Conservation (phyloP, 2,888 invertebrate genomes). For the Argyra leucocephala region DNA sequence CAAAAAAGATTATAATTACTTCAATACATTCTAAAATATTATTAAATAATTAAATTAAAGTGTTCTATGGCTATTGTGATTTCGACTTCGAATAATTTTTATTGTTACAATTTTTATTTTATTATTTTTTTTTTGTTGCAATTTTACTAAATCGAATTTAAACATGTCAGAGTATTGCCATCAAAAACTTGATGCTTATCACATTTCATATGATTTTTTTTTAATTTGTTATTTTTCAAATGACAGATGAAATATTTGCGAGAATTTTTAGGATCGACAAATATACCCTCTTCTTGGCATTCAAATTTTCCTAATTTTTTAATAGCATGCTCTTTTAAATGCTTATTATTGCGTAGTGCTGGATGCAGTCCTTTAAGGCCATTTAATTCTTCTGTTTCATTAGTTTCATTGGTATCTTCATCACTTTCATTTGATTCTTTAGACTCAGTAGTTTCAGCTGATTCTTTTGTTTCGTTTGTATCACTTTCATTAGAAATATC, state of each 20-base stretch:
- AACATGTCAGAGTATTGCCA: conserved; percentile 15
- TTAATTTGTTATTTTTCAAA: conserved; percentile 17
- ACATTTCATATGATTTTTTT: conserved; percentile 21
- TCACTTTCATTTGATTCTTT: conserved; percentile 9
- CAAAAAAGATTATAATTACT: no score
- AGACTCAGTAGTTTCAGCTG: conserved; percentile 8
- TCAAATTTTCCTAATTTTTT: conserved; percentile 16
- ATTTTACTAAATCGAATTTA: background rate
- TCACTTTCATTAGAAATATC: conserved; percentile 9
- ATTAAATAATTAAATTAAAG: background rate
- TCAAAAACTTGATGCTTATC: conserved; percentile 20
- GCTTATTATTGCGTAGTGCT: background rate
- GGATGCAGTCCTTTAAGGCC: conserved; percentile 8
- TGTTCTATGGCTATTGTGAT: no score
- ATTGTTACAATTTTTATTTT: no score
- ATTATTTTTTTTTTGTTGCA: background rate
- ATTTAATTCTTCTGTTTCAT: conserved; percentile 13
- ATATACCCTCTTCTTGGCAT: conserved; percentile 22
- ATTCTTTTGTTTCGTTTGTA: conserved; percentile 5
- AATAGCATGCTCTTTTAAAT: background rate
- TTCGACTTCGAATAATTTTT: no score
- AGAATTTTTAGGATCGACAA: conserved; percentile 22
- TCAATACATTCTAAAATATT: background rate
- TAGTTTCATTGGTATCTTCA: conserved; percentile 10
- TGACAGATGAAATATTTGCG: conserved; percentile 25